Evolutionary conservation across 2,113 vertebrate species (phyloP).

Genomic region (Atractosteus spatula): DNA sequence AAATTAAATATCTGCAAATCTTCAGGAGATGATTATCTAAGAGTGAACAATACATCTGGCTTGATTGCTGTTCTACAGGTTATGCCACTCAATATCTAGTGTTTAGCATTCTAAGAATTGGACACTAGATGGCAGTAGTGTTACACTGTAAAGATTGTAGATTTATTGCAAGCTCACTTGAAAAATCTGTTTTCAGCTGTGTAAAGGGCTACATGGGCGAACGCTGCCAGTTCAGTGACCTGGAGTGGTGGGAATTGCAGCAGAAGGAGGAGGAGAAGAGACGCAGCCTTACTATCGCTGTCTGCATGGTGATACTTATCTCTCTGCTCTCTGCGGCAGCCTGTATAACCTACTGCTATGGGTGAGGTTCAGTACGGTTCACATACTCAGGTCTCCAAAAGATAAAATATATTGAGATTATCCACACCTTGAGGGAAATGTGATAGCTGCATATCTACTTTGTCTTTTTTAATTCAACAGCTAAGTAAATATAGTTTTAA

Average conservation of each 20-base stretch:
- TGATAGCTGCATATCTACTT: no score
- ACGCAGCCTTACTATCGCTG: slow-evolving; percentile 53
- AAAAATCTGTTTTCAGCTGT: slow-evolving; percentile 63
- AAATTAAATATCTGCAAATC: no score
- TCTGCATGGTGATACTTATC: slow-evolving; percentile 50
- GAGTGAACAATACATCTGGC: no score
- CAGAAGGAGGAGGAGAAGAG: slow-evolving; percentile 59
- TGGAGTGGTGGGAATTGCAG: slow-evolving; percentile 85
- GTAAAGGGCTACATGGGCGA: slow-evolving; percentile 77
- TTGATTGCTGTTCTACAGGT: no score
- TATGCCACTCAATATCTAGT: no score
- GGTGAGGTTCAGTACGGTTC: slow-evolving; percentile 55
- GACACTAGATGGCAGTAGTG: slow-evolving; percentile 58
- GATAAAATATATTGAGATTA: not conserved
- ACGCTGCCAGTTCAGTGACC: slow-evolving; percentile 83
- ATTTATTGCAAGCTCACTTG: not conserved
- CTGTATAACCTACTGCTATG: slow-evolving; percentile 65
- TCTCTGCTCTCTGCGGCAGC: slow-evolving; percentile 65
- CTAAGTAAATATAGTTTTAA: not conserved
- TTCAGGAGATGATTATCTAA: no score
- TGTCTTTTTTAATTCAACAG: no score
- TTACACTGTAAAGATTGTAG: slow-evolving; percentile 10
- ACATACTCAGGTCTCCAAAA: not conserved
- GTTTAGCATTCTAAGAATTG: not conserved
- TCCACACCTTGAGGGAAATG: no score